A percentile compares a stretch with the other conserved stretches of the same genome.
These are phyloP conservation scores for Enteromius afrohamiltoni DNA, from an alignment of 2,797 vertebrate species.

Conservation along the genomic window DNA sequence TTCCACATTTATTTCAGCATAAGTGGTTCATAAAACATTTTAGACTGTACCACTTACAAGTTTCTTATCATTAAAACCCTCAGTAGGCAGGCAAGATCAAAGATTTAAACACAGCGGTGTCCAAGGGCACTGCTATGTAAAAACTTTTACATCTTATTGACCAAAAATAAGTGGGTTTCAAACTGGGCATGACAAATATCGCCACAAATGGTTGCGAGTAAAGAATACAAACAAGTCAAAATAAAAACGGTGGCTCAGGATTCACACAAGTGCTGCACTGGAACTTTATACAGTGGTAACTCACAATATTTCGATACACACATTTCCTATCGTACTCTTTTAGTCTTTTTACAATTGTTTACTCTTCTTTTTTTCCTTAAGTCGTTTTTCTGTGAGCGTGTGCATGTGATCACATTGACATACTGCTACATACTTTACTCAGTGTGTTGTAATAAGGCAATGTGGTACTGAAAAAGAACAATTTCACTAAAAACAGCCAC, in stretches of 20 bases:
- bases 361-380: background rate
- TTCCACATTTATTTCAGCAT: constrained; percentile 80
- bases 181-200: constrained; percentile 38
- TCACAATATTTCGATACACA: constrained; percentile 29
- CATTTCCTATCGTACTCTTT: constrained; percentile 7
- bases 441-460: constrained; percentile 75
- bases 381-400: background rate
- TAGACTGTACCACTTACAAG: constrained; percentile 71
- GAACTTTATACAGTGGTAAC: constrained; percentile 27
- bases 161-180: constrained; percentile 28
- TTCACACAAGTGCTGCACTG: constrained; percentile 33
- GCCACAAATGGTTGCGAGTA: constrained; percentile 41
- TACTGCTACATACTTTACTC: constrained; percentile 44
- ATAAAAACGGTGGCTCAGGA: constrained; percentile 19
- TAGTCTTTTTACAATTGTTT: constrained; percentile 3
- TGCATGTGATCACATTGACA: constrained; percentile 21
- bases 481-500: constrained; percentile 14
- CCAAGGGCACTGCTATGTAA: constrained; percentile 64
- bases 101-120: constrained; percentile 66
- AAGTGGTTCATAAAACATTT: constrained; percentile 77
- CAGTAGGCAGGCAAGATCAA: constrained; percentile 72
- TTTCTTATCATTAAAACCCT: constrained; percentile 68
- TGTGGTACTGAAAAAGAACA: constrained; percentile 37
- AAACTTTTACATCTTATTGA: constrained; percentile 52
- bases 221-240: constrained; percentile 23